Evolutionary conservation across 2,113 vertebrate genomes (phyloP).

Genomic region (Oxyruncus cristatus): DNA sequence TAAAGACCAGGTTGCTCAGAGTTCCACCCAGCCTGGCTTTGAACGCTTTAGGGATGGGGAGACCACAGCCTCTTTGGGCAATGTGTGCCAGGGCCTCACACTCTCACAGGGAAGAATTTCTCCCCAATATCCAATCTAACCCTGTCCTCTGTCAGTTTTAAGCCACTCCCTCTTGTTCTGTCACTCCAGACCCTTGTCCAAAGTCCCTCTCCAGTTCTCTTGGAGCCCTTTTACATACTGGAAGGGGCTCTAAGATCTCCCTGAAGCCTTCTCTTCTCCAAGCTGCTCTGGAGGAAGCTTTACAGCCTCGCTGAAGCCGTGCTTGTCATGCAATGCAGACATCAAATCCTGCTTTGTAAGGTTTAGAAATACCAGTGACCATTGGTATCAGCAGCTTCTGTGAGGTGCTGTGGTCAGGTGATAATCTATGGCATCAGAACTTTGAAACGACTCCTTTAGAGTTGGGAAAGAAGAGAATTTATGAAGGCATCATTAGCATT

Average conservation of each 20-base stretch:
- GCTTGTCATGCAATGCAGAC: neutral
- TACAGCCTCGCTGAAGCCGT: neutral
- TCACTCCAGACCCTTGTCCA: neutral
- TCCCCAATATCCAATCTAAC: neutral
- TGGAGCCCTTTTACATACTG: neutral
- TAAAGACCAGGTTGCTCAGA: neutral
- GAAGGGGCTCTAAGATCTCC: neutral
- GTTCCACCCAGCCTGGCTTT: fast-evolving
- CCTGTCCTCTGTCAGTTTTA: neutral
- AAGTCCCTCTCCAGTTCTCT: neutral
- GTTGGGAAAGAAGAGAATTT: neutral
- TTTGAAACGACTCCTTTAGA: neutral
- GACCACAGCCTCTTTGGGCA: neutral
- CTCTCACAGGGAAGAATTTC: neutral
- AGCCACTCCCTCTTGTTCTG: neutral
- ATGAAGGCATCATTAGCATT: neutral
- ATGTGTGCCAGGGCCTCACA: neutral
- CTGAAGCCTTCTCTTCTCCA: neutral
- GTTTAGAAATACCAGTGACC: neutral
- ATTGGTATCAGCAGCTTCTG: neutral
- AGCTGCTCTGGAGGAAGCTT: neutral
- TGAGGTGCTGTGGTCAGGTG: neutral
- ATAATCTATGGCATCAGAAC: neutral
- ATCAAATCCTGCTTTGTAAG: neutral
- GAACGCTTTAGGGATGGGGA: neutral